These are phyloP conservation scores for Bolborhynchus lineola DNA, from an alignment of 2,113 vertebrate species.

Conservation along the genomic window DNA sequence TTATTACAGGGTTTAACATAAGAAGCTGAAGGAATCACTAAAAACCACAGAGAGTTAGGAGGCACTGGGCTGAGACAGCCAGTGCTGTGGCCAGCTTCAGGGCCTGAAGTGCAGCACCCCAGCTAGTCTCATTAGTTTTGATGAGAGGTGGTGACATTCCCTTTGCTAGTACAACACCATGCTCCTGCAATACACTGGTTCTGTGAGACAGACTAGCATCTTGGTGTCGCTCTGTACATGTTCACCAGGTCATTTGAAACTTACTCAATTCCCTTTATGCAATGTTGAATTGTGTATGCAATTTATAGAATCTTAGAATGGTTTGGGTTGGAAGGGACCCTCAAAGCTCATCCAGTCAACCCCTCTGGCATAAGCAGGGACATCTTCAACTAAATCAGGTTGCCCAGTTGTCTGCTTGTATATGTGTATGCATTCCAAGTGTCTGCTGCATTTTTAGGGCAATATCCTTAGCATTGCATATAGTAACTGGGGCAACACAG, in stretches of 20 bases:
- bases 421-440: not conserved
- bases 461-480: not conserved
- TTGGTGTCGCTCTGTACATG: fast-evolving
- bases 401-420: not conserved
- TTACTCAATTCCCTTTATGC: not conserved
- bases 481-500: not conserved
- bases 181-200: not conserved
- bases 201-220: not conserved
- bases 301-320: not conserved
- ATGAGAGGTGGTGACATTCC: not conserved
- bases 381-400: not conserved
- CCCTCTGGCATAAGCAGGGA: not conserved
- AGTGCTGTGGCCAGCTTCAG: not conserved
- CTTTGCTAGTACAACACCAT: not conserved
- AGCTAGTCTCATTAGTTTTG: not conserved
- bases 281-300: not conserved
- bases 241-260: not conserved
- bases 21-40: not conserved
- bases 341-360: not conserved
- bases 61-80: not conserved
- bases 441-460: not conserved
- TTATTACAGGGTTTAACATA: not conserved
- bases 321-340: not conserved
- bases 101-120: not conserved
- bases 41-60: not conserved